Percentiles rank a stretch among this genome's conserved stretches.
Conservation (phyloP, 2,888 invertebrate genomes). For the Heliothis peltigera region DNA sequence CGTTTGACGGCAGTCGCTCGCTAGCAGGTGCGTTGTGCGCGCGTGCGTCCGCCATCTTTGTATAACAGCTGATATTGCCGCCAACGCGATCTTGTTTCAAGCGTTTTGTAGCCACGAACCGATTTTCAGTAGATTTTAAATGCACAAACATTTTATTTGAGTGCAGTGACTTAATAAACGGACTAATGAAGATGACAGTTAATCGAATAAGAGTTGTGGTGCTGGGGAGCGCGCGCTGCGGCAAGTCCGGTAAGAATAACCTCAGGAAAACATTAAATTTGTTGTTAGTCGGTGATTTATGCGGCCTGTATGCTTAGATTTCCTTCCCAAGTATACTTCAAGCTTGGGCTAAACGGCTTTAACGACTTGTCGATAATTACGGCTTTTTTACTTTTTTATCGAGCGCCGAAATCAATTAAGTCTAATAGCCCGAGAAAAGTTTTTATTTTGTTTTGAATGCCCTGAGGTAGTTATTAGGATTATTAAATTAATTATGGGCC, state of each 20-base stretch:
- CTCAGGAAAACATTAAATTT: constrained; percentile 62
- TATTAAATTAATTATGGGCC: constrained; percentile 80
- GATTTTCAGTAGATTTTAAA: constrained; percentile 65
- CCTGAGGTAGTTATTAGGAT: constrained; percentile 74
- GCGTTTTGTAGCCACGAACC: constrained; percentile 61
- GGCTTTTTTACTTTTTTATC: constrained; percentile 67
- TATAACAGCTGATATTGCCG: constrained; percentile 80
- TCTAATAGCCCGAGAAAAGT: constrained; percentile 76
- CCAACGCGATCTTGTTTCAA: constrained; percentile 75
- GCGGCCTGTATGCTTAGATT: constrained; percentile 59
- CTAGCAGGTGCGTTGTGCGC: constrained; percentile 87
- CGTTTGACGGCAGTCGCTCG: constrained; percentile 85
- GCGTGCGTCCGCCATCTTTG: constrained; percentile 82
- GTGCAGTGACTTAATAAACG: constrained; percentile 73
- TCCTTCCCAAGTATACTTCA: constrained; percentile 55
- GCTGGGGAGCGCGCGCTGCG: constrained; percentile 93
- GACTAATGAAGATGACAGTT: constrained; percentile 92
- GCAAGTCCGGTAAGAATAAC: constrained; percentile 92
- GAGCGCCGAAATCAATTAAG: constrained; percentile 80
- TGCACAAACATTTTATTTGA: constrained; percentile 66
- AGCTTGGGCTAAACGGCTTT: constrained; percentile 65
- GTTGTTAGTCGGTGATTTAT: constrained; percentile 66
- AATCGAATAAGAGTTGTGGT: constrained; percentile 94
- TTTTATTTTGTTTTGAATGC: constrained; percentile 78
- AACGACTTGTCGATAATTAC: constrained; percentile 70